These are phyloP conservation scores for Ariolimax columbianus DNA, from an alignment of 2,888 invertebrate genomes.

Conservation along the genomic window DNA sequence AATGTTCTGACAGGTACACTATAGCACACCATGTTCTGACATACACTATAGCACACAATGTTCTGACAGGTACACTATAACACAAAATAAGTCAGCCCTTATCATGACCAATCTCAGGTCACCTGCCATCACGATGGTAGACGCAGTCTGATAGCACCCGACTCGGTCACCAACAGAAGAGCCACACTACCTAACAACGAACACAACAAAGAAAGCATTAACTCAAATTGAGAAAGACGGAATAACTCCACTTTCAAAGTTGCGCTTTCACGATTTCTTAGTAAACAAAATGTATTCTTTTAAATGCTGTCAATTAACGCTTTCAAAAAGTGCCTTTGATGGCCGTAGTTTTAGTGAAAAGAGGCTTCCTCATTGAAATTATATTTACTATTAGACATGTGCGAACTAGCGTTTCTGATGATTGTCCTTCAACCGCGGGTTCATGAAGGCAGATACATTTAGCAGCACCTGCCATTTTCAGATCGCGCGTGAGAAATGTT, in stretches of 20 bases:
- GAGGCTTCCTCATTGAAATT: neutral
- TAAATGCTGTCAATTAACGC: neutral
- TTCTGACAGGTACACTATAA: too few relatives aligned
- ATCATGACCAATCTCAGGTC: too few relatives aligned
- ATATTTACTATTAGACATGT: neutral
- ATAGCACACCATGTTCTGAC: too few relatives aligned
- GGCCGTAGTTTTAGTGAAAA: neutral
- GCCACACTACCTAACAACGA: too few relatives aligned
- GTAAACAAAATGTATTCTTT: neutral
- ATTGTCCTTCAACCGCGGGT: neutral
- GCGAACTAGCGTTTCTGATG: neutral
- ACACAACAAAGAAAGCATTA: too few relatives aligned
- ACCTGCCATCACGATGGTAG: too few relatives aligned
- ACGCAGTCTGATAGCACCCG: too few relatives aligned
- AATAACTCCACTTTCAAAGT: neutral
- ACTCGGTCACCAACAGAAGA: too few relatives aligned
- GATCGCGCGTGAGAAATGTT: neutral
- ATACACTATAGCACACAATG: too few relatives aligned
- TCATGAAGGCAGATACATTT: neutral
- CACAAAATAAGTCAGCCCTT: too few relatives aligned
- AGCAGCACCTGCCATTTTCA: neutral
- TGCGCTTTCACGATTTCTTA: neutral
- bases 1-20: too few relatives aligned
- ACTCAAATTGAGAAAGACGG: too few relatives aligned
- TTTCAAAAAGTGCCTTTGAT: neutral